Percentiles rank a stretch among this genome's conserved stretches.
Evolutionary conservation across 2,888 invertebrate species (phyloP).

Genomic region (Philhelius pedissequus): DNA sequence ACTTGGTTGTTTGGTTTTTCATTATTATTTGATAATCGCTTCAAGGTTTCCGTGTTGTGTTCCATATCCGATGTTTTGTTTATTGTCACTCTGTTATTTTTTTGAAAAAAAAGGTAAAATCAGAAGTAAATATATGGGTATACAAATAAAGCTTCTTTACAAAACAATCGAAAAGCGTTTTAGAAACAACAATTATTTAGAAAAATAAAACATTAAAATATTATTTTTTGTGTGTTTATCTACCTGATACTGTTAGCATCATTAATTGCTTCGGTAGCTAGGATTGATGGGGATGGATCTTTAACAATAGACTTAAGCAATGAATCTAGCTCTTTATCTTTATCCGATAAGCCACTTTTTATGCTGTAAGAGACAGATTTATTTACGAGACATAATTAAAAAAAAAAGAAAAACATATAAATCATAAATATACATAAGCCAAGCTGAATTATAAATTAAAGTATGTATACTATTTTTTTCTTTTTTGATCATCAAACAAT

Average conservation of each 20-base stretch:
- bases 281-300: slow-evolving; percentile 82
- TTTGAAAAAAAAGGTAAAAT: not conserved
- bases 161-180: slow-evolving; percentile 34
- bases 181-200: slow-evolving; percentile 14
- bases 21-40: slow-evolving; percentile 82
- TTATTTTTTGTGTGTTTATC: slow-evolving; percentile 71
- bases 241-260: slow-evolving; percentile 80
- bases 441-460: slow-evolving; percentile 7
- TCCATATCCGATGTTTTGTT: slow-evolving; percentile 79
- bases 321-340: slow-evolving; percentile 84
- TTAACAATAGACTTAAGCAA: slow-evolving; percentile 88
- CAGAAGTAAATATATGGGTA: too few relatives aligned
- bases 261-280: slow-evolving; percentile 82
- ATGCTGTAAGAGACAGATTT: slow-evolving; percentile 74
- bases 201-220: slow-evolving; percentile 2
- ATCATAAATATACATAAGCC: slow-evolving; percentile 7
- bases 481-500: not conserved
- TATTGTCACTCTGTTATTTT: slow-evolving; percentile 76
- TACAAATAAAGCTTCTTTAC: slow-evolving; percentile 7
- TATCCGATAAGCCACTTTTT: slow-evolving; percentile 80
- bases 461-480: too few relatives aligned
- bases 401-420: slow-evolving; percentile 29
- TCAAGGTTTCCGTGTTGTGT: slow-evolving; percentile 84
- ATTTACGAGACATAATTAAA: slow-evolving; percentile 45
- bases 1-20: slow-evolving; percentile 86